Base-by-base conservation (phyloP, 2,888 invertebrate species). In the Coleophora deauratella region DNA sequence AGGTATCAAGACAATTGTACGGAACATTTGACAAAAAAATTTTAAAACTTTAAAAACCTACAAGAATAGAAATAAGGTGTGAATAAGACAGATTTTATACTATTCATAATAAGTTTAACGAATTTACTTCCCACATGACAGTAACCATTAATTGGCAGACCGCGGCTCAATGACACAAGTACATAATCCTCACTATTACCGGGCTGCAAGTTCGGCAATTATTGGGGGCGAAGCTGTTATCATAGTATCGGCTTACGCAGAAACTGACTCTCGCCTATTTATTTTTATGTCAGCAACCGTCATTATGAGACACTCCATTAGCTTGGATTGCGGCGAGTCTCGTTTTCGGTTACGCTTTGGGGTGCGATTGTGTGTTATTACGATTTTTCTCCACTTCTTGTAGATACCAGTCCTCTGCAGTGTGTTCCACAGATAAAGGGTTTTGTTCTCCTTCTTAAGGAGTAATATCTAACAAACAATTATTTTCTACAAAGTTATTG, bases 241-340 rank as follows among this genome's bases (percentile, higher is more conserved):
- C 85, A 85, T 82, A 85, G 85, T 85, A 85, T 85, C 85, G 78
- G 82, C 85, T 85, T 85, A 85, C 85, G 78, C 78, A 84, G 84
- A 84, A 84, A 84, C 85, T 72, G 85, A 84, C 74, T 82, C 84
- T 81, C 72, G 81, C 79, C 85, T 85, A 85, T 85, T 85, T 85
- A 84, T 85, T 85, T 85, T 85, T 85, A 85, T 85, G 85, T 85
- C 85, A 84, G 81, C 81, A 82, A 81, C 82, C 82, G 81, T 82
- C 85, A 84, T 85, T 82, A 84, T 81, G 82, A 80, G 84, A 84
- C 84, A 85, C 85, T 85, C 85, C 85, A 85, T 85, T 85, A 85
- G 82, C 78, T 85, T 72, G 82, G 84, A 85, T 85, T 84, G 84
- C 81, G 77, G 79, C 71, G 72, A 68, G 66, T 72, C 75, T 73